Evolutionary conservation across 2,888 invertebrate species (phyloP).

Genomic region (Drosophila ezoana): DNA sequence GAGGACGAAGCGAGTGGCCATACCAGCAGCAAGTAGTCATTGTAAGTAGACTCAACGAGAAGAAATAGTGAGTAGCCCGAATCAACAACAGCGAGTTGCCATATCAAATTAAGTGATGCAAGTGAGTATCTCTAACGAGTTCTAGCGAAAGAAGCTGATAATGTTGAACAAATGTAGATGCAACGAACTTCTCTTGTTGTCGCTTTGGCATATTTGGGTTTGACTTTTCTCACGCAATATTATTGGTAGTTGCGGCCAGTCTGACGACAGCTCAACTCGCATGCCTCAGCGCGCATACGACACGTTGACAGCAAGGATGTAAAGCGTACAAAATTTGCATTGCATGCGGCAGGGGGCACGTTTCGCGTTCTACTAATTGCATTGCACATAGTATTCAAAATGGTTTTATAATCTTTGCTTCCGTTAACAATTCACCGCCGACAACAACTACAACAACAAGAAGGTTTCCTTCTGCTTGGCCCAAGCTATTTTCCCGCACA

Average conservation of each 20-base stretch:
- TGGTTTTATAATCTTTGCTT: conserved; percentile 76
- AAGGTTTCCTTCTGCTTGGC: conserved; percentile 26
- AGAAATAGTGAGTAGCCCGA: neutral
- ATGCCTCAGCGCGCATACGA: conserved; percentile 13
- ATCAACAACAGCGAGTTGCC: neutral
- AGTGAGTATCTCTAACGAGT: neutral
- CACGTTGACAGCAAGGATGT: conserved; percentile 23
- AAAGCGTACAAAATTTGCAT: conserved; percentile 35
- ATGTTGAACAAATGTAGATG: neutral
- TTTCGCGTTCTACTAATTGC: conserved; percentile 61
- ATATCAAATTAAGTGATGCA: too few species aligned
- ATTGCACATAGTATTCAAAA: conserved; percentile 67
- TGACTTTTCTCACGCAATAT: neutral
- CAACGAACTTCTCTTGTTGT: conserved; percentile 1
- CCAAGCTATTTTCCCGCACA: conserved; percentile 35
- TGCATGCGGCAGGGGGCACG: conserved; percentile 23
- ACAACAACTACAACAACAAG: conserved; percentile 11
- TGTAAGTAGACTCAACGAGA: neutral
- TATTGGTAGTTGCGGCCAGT: conserved; percentile 2
- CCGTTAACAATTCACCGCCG: conserved; percentile 61
- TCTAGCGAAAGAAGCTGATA: neutral
- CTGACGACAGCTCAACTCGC: conserved; percentile 7
- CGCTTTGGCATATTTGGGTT: conserved; percentile 1
- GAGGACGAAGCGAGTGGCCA: too few species aligned
- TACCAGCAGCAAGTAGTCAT: too few species aligned